phyloP scores from a whole-genome alignment of 2,888 invertebrate species.

The Aricia artaxerxes region DNA sequence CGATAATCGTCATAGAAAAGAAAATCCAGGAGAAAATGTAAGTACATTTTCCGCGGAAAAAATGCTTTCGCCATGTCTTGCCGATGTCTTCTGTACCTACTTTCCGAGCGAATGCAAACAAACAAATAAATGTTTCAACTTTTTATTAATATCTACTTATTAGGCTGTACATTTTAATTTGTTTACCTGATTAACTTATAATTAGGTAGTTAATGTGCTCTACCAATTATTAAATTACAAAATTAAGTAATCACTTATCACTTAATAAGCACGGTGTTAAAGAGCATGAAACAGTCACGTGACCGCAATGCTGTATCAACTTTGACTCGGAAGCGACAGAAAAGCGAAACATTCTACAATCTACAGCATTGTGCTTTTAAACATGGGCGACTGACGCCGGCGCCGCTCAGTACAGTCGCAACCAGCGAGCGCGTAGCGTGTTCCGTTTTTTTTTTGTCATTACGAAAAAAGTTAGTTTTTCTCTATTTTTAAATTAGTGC shows the following conservation, averaged over 20 bases:
- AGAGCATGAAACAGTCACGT: background rate
- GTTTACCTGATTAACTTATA: background rate
- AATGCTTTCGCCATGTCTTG: too few relatives aligned
- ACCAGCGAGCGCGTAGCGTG: slow-evolving; percentile 65
- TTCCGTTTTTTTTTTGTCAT: slow-evolving; percentile 42
- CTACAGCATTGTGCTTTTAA: slow-evolving; percentile 62
- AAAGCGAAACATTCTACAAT: slow-evolving; percentile 56
- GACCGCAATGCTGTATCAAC: slow-evolving; percentile 27
- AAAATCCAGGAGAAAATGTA: too few relatives aligned
- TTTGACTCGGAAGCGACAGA: slow-evolving; percentile 50
- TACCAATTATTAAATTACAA: background rate
- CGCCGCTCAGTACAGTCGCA: slow-evolving; percentile 65
- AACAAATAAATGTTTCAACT: background rate
- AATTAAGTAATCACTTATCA: background rate
- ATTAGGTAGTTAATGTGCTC: background rate
- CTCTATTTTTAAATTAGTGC: slow-evolving; percentile 38
- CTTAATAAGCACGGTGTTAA: background rate
- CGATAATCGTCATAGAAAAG: too few relatives aligned
- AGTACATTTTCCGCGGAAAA: too few relatives aligned
- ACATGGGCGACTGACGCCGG: slow-evolving; percentile 63
- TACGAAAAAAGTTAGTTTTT: slow-evolving; percentile 8
- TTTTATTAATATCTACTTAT: background rate
- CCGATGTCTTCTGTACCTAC: too few relatives aligned
- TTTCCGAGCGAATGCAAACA: too few relatives aligned
- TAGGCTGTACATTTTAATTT: background rate